These are phyloP conservation scores for Diplodus puntazzo DNA, from an alignment of 2,797 vertebrate genomes.

Conservation along the genomic window DNA sequence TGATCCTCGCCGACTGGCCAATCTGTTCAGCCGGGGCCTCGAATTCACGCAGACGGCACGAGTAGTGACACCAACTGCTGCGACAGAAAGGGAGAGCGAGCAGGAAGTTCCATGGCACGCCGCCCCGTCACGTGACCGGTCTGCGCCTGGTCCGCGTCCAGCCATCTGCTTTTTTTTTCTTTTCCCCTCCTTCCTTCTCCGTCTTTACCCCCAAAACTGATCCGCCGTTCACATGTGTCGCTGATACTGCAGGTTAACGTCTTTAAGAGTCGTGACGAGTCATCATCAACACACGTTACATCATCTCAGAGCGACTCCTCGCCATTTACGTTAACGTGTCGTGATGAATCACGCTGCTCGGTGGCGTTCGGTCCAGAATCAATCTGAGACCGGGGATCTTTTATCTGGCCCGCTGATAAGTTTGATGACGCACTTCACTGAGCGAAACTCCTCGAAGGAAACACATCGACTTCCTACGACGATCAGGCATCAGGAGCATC, in stretches of 20 bases:
- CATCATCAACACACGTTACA: not conserved
- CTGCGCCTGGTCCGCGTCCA: constrained; percentile 68
- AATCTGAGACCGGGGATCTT: not conserved
- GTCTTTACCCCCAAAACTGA: constrained; percentile 13
- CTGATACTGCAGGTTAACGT: not conserved
- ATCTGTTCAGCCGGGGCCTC: constrained; percentile 80
- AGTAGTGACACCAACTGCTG: constrained; percentile 87
- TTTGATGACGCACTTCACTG: not conserved
- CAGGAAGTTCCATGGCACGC: constrained; percentile 82
- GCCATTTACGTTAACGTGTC: not conserved
- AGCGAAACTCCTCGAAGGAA: not conserved
- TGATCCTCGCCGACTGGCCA: constrained; percentile 83
- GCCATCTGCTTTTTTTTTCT: constrained; percentile 72
- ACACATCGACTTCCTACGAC: not conserved
- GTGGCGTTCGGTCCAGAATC: not conserved
- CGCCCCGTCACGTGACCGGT: constrained; percentile 77
- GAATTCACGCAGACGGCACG: constrained; percentile 81
- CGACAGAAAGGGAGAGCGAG: constrained; percentile 70
- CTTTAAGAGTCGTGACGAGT: not conserved
- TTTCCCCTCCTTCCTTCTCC: constrained; percentile 3
- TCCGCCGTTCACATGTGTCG: constrained; percentile 15
- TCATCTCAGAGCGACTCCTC: not conserved
- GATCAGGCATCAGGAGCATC: too few relatives aligned
- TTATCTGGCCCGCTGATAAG: not conserved
- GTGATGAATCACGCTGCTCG: not conserved